Base-by-base conservation (phyloP, 1,140 invertebrate genomes). In the Portunus trituberculatus region DNA sequence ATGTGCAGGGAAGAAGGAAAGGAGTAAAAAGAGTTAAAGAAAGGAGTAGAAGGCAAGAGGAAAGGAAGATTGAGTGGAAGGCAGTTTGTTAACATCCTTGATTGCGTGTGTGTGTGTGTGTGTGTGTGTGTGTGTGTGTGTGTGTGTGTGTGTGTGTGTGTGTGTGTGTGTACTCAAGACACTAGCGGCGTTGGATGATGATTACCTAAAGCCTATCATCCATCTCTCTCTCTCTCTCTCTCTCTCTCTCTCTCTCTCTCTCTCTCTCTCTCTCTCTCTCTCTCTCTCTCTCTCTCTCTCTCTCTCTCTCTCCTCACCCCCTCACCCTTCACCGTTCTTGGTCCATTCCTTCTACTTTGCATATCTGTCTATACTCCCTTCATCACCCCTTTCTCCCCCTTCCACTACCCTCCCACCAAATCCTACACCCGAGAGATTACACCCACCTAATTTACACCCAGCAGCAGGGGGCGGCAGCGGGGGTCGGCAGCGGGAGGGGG, bases 81-180 rank as follows among this genome's bases (percentile, higher is more conserved):
- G 10, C 52, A 20, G 20, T 12, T 59, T 59, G 12, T 59, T 59
- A 20, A 59, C 8, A 16, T 59, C 20, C 52, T 20, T 76, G 7
- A 76, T 76, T 8, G 7, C 7, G 67, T 76, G 67, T 76, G 67
- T 76, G 67, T 76, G 67, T 76, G 67, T 76, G 67, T 76, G 67
- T 76, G 67, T 76, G 67, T 76, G 67, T 76, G 67, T 76, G 67
- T 76, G 67, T 76, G 67, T 76, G 20, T 76, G 59, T 76, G 67
- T 76, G 67, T 76, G 67, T 76, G 67, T 76, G 67, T 76, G 67
- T 76, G 67, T 76, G 67, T 76, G 67, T 76, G 67, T 76, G 67
- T 76, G 67, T 76, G 67, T 76, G 67, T 76, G 67, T 76, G 20
- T 76, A n/a, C 8, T 12, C 20, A n/a, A 2, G 39, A n/a, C 20